Conservation (phyloP, 37 sponge, comb jelly and placozoan species). For the Oopsacas minuta region DNA sequence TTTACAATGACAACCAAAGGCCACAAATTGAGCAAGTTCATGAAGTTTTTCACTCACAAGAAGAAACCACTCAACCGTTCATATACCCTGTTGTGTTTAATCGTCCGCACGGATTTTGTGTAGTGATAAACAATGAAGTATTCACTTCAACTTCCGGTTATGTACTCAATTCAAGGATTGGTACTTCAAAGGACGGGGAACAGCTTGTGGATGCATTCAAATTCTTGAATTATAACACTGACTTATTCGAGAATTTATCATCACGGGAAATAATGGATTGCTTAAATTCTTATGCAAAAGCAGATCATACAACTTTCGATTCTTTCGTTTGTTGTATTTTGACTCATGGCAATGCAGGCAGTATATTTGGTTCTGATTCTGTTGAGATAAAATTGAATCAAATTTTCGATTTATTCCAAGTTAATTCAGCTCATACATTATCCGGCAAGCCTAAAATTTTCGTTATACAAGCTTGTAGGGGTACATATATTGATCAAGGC, state of each 20-base stretch:
- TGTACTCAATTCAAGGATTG: background rate
- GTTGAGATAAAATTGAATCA: background rate
- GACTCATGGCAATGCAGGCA: background rate
- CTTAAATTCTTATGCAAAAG: background rate
- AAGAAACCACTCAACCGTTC: background rate
- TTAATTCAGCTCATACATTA: background rate
- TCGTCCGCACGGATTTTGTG: background rate
- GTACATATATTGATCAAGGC: background rate
- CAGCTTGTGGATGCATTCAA: background rate
- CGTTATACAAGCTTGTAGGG: background rate
- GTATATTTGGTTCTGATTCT: background rate
- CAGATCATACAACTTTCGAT: background rate
- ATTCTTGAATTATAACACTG: background rate
- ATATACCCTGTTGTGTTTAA: background rate
- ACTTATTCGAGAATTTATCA: background rate
- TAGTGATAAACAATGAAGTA: background rate
- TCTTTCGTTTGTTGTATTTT: background rate
- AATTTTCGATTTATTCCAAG: background rate
- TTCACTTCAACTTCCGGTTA: background rate
- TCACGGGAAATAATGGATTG: background rate
- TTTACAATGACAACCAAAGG: background rate
- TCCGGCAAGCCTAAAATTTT: background rate
- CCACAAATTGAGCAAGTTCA: background rate
- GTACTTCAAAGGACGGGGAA: background rate
- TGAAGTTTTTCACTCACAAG: background rate